phyloP scores from a whole-genome alignment of 2,113 vertebrate genomes.

The Strigops habroptila region DNA sequence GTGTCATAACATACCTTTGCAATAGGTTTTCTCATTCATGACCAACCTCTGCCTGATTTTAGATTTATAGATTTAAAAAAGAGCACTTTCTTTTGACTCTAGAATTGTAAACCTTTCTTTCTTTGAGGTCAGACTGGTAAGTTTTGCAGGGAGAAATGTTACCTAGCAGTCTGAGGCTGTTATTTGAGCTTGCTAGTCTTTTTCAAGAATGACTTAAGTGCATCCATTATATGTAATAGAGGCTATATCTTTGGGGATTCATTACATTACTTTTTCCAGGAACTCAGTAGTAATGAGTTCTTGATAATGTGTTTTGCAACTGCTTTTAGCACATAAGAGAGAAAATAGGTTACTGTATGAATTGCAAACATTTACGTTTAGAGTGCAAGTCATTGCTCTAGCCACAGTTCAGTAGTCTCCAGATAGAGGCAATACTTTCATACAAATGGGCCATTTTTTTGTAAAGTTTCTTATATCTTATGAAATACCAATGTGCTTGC shows the following conservation, averaged over 20 bases:
- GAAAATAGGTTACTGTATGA: constrained; percentile 13
- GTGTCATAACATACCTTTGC: background rate
- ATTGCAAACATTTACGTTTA: constrained; percentile 18
- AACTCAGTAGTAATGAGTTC: constrained; percentile 29
- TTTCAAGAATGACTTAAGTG: constrained; percentile 33
- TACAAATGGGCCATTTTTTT: background rate
- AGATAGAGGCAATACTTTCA: background rate
- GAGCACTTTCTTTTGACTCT: background rate
- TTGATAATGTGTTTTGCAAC: constrained; percentile 56
- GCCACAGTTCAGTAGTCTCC: background rate
- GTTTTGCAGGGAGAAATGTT: background rate
- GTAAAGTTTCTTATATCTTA: background rate
- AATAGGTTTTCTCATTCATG: background rate
- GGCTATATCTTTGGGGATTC: constrained; percentile 19
- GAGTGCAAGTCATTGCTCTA: background rate
- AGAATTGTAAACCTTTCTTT: background rate
- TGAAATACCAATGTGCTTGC: background rate
- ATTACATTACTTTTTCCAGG: constrained; percentile 26
- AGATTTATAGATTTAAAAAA: background rate
- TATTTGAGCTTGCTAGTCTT: constrained; percentile 20
- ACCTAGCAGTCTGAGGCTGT: background rate
- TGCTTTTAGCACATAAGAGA: constrained; percentile 15
- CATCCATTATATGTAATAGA: constrained; percentile 46
- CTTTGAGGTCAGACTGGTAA: background rate
- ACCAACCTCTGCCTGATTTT: background rate